A percentile compares a stretch with the other conserved stretches of the same genome.
Evolutionary conservation across 2,113 vertebrate genomes (phyloP).

Genomic region (Bubalus kerabau): DNA sequence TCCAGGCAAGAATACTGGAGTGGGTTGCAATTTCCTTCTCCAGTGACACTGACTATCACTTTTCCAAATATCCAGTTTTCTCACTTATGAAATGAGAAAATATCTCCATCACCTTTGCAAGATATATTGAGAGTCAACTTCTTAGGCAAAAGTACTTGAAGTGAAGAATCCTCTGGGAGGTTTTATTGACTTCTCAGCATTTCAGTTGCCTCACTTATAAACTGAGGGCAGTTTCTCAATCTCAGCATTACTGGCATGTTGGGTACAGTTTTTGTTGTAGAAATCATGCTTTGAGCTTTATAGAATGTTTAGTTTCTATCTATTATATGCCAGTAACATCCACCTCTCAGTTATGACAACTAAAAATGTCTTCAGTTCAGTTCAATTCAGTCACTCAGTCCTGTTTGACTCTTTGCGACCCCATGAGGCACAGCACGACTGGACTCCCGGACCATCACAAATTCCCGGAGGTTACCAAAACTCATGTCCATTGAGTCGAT

Average conservation of each 20-base stretch:
- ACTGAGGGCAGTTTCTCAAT: background rate
- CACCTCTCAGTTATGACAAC: background rate
- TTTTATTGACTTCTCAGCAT: background rate
- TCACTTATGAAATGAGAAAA: background rate
- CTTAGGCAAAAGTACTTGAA: background rate
- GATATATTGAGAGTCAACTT: background rate
- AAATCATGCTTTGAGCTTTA: background rate
- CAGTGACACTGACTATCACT: background rate
- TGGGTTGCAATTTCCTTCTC: too few species aligned
- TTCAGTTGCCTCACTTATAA: background rate
- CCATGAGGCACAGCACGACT: accelerated
- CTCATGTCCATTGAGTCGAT: accelerated
- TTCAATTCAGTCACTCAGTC: background rate
- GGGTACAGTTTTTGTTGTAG: background rate
- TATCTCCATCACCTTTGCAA: background rate
- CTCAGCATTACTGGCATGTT: background rate
- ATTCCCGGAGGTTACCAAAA: accelerated
- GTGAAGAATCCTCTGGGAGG: background rate
- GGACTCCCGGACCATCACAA: background rate
- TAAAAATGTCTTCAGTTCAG: background rate
- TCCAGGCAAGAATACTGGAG: too few species aligned
- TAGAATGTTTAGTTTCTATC: background rate
- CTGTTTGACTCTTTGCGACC: accelerated
- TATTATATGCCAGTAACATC: background rate
- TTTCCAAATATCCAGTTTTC: background rate